Base-by-base conservation (phyloP, 2,797 vertebrate species). In the Oryzias sinensis region DNA sequence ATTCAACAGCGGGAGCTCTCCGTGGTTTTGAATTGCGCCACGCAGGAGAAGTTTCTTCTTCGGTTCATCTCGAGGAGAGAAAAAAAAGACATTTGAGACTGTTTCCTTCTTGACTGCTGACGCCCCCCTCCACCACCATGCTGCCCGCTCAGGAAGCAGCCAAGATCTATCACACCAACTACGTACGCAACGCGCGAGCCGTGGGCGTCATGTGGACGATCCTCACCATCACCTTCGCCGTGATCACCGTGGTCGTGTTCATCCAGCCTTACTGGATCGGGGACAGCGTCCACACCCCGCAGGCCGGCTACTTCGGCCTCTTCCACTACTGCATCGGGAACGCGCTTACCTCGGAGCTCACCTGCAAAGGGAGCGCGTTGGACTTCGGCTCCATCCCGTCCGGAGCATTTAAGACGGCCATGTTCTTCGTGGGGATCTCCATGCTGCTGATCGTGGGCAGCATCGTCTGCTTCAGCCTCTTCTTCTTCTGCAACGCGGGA, bases 251-350 rank as follows among this genome's bases (percentile, higher is more conserved):
- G 88, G 97, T 97, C 76, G 92, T 96, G 43, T 98, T 99, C 86
- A 95, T 98, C 82, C 97, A 99, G 84, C 96, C 97, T 0, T 99
- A 97, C 85, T 98, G 96, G 97, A 98, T 99, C 46, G 97, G 97
- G 1, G 97, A 98, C 93, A 99, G 96, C 68, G 93, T 98, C 48
- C 91, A 94, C 88, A 97, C 97, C 0, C 97, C 97, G 0, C 95
- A 97, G 88, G 96, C 96, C 0, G 97, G 97, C 0, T 98, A 98
- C 87, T 99, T 99, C 43, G 97, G 97, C 57, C 94, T 99, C 20
- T 98, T 95, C 85, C 96, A 97, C 80, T 98, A 99, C 82, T 98
- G 97, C 77, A 93, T 98, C 68, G 97, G 97, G 63, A 98, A 99
- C 60, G 94, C 95, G 68, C 93, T 98, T 61, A 97, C 96, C 6